These are phyloP conservation scores for Hyperoplus immaculatus DNA, from an alignment of 2,797 vertebrate genomes.

Conservation along the genomic window DNA sequence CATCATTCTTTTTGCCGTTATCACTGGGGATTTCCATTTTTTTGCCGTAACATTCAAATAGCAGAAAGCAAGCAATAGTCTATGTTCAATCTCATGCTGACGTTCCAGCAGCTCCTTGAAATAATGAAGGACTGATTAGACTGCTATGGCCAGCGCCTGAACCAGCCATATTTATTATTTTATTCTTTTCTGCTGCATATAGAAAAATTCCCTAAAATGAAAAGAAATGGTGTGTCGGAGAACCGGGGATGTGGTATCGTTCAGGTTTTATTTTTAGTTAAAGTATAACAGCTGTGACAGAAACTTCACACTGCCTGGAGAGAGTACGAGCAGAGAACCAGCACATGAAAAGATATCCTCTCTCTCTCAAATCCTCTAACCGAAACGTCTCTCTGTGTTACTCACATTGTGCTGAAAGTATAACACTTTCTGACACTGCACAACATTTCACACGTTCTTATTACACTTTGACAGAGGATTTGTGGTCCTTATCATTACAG, in stretches of 20 bases:
- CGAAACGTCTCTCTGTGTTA: neutral
- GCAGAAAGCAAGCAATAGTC: constrained; percentile 53
- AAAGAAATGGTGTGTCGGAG: neutral
- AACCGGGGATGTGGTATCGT: neutral
- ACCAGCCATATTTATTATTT: constrained; percentile 41
- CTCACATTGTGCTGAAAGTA: neutral
- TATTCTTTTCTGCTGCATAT: neutral
- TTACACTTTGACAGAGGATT: neutral
- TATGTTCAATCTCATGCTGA: constrained; percentile 70
- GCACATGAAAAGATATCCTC: neutral
- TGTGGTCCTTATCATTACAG: neutral
- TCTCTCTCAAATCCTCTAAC: constrained; percentile 1
- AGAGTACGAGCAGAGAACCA: neutral
- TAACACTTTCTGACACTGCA: neutral
- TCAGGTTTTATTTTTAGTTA: neutral
- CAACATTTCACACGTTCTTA: constrained; percentile 5
- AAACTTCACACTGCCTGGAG: constrained; percentile 10
- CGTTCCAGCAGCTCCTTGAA: constrained; percentile 66
- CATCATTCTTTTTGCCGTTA: constrained; percentile 59
- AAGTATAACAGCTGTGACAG: neutral
- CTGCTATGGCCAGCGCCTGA: constrained; percentile 42
- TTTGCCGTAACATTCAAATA: constrained; percentile 68
- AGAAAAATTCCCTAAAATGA: neutral
- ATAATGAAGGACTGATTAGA: constrained; percentile 72
- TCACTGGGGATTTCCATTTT: constrained; percentile 59